Evolutionary conservation across 1,140 invertebrate genomes (phyloP).

Genomic region (Sitodiplosis mosellana): DNA sequence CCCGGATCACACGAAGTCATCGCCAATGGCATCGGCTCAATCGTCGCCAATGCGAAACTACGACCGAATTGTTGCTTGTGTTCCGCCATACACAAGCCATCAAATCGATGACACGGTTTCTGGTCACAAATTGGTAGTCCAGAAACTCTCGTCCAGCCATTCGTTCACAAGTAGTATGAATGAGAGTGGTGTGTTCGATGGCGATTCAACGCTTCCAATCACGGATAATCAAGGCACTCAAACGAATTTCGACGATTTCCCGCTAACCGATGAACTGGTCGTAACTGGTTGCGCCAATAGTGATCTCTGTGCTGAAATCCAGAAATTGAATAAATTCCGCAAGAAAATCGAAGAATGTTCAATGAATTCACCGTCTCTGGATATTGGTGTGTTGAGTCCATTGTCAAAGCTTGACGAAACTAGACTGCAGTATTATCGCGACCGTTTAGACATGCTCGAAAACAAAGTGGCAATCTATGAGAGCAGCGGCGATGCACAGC

Average conservation of each 20-base stretch:
- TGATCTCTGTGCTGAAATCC: constrained; percentile 32
- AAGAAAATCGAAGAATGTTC: constrained; percentile 31
- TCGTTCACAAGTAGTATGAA: no score
- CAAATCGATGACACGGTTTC: no score
- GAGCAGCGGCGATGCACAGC: constrained; percentile 34
- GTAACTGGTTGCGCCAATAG: constrained; percentile 9
- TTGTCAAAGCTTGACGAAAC: constrained; percentile 29
- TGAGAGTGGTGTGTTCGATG: no score
- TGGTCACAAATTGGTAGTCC: no score
- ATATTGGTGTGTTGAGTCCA: constrained; percentile 21
- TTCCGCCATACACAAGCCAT: no score
- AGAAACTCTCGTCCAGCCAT: no score
- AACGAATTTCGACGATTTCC: constrained; percentile 29
- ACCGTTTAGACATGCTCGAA: constrained; percentile 34
- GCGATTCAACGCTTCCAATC: no score
- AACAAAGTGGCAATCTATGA: constrained; percentile 37
- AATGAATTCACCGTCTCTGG: constrained; percentile 6
- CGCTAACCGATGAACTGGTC: constrained; percentile 16
- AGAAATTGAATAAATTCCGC: constrained; percentile 33
- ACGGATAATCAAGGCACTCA: constrained; percentile 25
- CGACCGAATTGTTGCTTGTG: no score
- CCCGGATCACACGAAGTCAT: no score
- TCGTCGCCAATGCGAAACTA: no score
- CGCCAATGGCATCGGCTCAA: no score
- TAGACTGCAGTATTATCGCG: constrained; percentile 36